phyloP scores from a whole-genome alignment of 2,113 vertebrate genomes.

The Elephas maximus region DNA sequence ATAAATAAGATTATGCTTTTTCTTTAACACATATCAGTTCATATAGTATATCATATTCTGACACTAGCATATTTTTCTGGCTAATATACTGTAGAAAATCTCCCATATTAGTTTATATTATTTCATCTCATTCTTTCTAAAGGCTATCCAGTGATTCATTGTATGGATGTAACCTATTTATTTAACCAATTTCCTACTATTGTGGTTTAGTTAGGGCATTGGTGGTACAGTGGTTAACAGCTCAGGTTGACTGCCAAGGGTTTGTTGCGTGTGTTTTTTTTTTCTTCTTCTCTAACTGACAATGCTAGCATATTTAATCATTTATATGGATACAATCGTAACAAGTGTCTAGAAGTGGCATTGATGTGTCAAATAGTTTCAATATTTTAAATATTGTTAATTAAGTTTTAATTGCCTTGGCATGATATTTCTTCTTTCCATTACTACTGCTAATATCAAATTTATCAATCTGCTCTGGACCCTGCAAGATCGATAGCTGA shows the following conservation, averaged over 20 bases:
- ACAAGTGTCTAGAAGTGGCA: background rate
- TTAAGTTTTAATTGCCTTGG: background rate
- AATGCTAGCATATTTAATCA: background rate
- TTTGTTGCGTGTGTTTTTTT: background rate
- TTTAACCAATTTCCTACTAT: background rate
- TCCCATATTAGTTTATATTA: slow-evolving; percentile 4
- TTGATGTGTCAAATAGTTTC: background rate
- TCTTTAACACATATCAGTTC: background rate
- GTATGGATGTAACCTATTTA: background rate
- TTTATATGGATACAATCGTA: background rate
- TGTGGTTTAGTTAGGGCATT: background rate
- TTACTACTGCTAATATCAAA: background rate
- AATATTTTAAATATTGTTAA: background rate
- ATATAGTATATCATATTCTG: background rate
- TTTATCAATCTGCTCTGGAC: background rate
- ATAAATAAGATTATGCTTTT: background rate
- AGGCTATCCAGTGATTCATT: background rate
- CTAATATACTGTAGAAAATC: background rate
- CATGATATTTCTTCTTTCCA: background rate
- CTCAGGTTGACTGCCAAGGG: background rate
- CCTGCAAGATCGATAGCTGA: background rate
- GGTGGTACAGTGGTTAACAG: too few relatives aligned
- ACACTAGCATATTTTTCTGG: background rate
- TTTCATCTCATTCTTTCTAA: background rate
- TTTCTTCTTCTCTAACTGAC: background rate